Conservation (phyloP, 2,888 invertebrate genomes). For the Epirrhoe alternata region DNA sequence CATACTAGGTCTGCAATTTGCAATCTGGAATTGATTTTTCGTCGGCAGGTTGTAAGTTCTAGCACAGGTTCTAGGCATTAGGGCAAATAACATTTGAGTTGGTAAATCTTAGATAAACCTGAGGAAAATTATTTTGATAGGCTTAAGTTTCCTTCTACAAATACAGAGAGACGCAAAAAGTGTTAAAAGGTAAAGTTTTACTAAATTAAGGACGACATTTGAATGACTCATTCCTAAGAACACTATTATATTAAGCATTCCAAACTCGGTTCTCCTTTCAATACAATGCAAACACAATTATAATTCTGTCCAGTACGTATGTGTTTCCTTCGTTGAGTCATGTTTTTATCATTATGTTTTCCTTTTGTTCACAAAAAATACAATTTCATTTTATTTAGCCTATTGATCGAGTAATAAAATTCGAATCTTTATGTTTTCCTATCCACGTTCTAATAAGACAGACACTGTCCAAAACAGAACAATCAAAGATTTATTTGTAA, state of each 20-base stretch:
- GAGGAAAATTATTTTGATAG: no score
- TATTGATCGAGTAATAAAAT: not conserved
- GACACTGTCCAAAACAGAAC: not conserved
- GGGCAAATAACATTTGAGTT: no score
- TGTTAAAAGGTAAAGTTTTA: not conserved
- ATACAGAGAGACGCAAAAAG: not conserved
- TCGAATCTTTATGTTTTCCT: no score
- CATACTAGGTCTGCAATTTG: not conserved
- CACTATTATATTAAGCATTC: conserved; percentile 53
- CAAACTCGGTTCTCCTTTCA: conserved; percentile 55
- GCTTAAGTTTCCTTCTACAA: no score
- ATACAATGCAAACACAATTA: conserved; percentile 59
- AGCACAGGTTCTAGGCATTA: no score
- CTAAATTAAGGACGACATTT: conserved; percentile 17
- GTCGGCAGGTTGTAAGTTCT: no score
- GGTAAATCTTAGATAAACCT: no score
- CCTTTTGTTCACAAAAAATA: not conserved
- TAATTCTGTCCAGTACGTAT: conserved; percentile 57
- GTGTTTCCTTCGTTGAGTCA: conserved; percentile 67
- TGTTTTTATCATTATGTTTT: conserved; percentile 35
- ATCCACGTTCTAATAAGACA: no score
- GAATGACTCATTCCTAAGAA: conserved; percentile 55
- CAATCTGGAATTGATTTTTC: not conserved
- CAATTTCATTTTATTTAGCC: not conserved
- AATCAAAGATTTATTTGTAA: not conserved